These are phyloP conservation scores for Tarsius wallacei DNA, from an alignment of 2,797 vertebrate species.

Conservation along the genomic window DNA sequence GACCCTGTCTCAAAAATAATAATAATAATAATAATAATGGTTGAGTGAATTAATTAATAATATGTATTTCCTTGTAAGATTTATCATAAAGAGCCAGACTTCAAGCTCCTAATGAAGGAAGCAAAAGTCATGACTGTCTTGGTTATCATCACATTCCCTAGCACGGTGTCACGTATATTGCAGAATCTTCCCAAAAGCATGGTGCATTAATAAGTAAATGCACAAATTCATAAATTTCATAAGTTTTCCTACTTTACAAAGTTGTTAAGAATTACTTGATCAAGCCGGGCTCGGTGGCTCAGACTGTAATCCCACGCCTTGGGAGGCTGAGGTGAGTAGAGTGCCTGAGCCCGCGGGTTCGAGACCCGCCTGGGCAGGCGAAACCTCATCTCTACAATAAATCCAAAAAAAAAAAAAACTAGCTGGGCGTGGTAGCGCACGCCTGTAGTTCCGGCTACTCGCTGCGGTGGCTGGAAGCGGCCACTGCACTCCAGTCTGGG, in stretches of 20 bases:
- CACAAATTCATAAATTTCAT: neutral
- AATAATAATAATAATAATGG: neutral
- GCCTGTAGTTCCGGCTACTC: no score
- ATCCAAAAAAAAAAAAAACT: no score
- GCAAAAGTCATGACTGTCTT: neutral
- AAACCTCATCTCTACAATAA: no score
- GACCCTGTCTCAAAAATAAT: no score
- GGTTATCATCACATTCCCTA: neutral
- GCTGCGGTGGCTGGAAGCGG: no score
- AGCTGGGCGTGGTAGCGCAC: no score
- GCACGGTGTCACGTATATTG: neutral
- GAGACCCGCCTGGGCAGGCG: no score
- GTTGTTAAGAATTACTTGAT: constrained; percentile 1
- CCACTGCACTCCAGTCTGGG: no score
- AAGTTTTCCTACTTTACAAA: neutral
- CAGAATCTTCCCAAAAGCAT: constrained; percentile 10
- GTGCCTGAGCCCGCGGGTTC: no score
- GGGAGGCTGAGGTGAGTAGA: no score
- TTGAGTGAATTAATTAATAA: constrained; percentile 4
- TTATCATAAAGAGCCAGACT: neutral
- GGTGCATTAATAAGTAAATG: neutral
- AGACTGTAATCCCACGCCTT: no score
- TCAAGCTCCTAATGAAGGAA: neutral
- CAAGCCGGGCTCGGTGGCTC: no score
- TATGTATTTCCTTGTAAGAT: neutral